Conservation (phyloP, 2,888 invertebrate species). For the Seladonia tumulorum region DNA sequence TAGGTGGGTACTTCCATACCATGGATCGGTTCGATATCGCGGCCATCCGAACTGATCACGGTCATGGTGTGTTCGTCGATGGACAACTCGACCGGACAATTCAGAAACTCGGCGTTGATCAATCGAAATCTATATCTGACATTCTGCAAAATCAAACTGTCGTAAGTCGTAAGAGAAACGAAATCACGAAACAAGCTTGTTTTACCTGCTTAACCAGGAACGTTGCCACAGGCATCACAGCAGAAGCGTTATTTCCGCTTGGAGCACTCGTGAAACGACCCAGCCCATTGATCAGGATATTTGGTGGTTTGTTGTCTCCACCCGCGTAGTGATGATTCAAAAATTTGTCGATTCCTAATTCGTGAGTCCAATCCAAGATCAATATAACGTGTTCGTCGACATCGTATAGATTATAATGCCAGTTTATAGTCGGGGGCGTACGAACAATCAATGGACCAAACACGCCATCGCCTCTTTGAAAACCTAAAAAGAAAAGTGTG, state of each 20-base stretch:
- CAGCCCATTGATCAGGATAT: constrained; percentile 92
- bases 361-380: constrained; percentile 93
- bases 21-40: constrained; percentile 90
- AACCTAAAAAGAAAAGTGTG: constrained; percentile 85
- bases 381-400: constrained; percentile 92
- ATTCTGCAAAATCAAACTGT: constrained; percentile 85
- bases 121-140: constrained; percentile 91
- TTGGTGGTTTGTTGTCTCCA: constrained; percentile 93
- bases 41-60: constrained; percentile 92
- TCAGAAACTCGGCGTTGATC: constrained; percentile 94
- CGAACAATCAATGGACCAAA: constrained; percentile 92
- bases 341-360: constrained; percentile 90
- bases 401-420: constrained; percentile 90
- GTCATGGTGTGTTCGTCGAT: constrained; percentile 93
- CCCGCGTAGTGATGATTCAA: constrained; percentile 93
- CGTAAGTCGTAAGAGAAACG: not conserved
- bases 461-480: constrained; percentile 94
- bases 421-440: constrained; percentile 87
- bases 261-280: constrained; percentile 87
- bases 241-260: constrained; percentile 80
- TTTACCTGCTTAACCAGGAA: constrained; percentile 89
- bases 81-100: constrained; percentile 94
- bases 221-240: constrained; percentile 87
- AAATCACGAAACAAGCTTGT: not conserved
- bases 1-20: constrained; percentile 86